Evolutionary conservation across 2,113 vertebrate species (phyloP).

Genomic region (Cervus canadensis): DNA sequence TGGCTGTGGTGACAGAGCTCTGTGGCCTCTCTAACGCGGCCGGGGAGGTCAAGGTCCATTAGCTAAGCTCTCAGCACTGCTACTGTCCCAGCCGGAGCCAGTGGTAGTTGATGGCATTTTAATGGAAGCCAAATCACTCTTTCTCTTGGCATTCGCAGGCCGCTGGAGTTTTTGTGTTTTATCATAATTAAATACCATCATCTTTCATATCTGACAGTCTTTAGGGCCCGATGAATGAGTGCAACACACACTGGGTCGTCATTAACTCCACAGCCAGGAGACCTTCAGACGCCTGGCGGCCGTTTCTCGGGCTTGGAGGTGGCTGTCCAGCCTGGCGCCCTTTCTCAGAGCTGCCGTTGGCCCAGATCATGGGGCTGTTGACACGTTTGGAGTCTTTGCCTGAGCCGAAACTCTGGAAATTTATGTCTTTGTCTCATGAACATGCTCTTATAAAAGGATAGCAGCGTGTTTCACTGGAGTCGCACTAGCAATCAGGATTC

Average conservation of each 20-base stretch:
- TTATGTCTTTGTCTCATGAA: neutral
- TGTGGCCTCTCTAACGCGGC: constrained; percentile 55
- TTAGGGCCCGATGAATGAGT: constrained; percentile 61
- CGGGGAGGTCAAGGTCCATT: constrained; percentile 74
- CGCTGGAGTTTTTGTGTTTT: constrained; percentile 61
- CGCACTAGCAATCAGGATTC: neutral
- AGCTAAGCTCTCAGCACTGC: constrained; percentile 63
- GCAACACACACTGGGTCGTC: neutral
- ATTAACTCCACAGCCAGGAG: constrained; percentile 32
- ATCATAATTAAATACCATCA: constrained; percentile 64
- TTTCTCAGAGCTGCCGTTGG: neutral
- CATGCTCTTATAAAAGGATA: neutral
- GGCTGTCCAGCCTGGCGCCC: neutral
- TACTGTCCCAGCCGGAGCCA: constrained; percentile 57
- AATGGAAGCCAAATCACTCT: constrained; percentile 72
- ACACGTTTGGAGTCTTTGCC: neutral
- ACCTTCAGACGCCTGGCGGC: neutral
- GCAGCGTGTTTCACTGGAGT: neutral
- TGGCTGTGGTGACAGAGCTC: constrained; percentile 35
- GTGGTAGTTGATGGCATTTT: constrained; percentile 74
- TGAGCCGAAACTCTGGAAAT: constrained; percentile 20
- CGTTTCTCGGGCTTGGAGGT: neutral
- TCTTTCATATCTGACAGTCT: constrained; percentile 64
- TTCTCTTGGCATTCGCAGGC: constrained; percentile 56
- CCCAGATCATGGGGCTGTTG: neutral